Evolutionary conservation across 23 tunicate species (phyloP), one percentile per base, ranked within the genome.

Genomic region (Botrylloides violaceus): DNA sequence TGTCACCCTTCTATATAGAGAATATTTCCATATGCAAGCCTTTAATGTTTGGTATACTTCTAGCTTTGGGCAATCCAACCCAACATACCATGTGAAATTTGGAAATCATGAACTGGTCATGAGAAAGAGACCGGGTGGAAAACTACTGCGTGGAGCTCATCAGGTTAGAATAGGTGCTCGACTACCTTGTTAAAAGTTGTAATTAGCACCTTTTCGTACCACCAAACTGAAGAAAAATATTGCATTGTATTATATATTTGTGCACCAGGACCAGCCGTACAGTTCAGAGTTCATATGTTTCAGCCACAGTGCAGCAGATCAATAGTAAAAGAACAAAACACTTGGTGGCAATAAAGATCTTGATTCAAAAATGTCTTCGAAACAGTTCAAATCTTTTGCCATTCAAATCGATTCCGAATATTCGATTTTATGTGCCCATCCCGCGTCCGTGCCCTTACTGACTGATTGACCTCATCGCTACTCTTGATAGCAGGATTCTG

Each of bases 11-110:
- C 55, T 12, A 48, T 48, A 48, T 48, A 15, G 55, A 48, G 55
- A 18, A 15, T 15, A 48, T 18, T 48, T 48, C 18, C 55, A 48
- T 18, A 12, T 18, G 55, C 18, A 48, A 18, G 55, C 18, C 55
- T 48, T 15, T 48, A 48, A 15, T n/a, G n/a, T n/a, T n/a, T n/a
- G n/a, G n/a, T 59, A 65, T 1, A 9, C 59, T 64, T 81, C 5
- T 33, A 88, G 96, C 61, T 79, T 49, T 34, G 97, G 97, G 28
- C 97, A 90, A 59, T 90, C 97, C 15, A 90, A 90, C 63, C 97
- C 97, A 50, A 90, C 97, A 32, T 90, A 76, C 35, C 79, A 70
- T 31, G 49, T 90, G 0, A 90, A 83, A 63, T 68, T 70, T 68
- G 95, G 86, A 0, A 48, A 35, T 36, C 79, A 64, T 57, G 86